Base-by-base conservation (phyloP, 1,140 invertebrate species). In the Octopus sinensis region DNA sequence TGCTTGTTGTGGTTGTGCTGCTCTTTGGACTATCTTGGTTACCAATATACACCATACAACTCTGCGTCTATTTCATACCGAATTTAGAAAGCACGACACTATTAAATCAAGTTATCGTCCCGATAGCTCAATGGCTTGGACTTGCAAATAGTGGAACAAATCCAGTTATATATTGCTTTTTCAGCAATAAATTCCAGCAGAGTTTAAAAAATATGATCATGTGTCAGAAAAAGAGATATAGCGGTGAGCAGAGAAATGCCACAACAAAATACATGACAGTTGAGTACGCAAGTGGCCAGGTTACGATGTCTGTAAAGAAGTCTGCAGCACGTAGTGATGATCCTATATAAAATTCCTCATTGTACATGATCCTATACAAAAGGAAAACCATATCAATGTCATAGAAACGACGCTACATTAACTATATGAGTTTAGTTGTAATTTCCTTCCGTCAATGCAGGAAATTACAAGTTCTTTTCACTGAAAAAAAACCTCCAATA, bases 121-220 rank as follows among this genome's bases (percentile, higher is more conserved):
- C 97, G 0, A 93, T 98, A 51, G 96, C 97, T 0, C 97, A 99
- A 90, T 99, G 97, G 97, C 92, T 99, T 7, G 97, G 97, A 0
- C 94, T 96, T 0, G 96, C 96, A n/a, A 99, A 99, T 89, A 97
- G 96, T 54, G 98, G 96, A 92, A 96, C 99, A 84, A 99, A 99
- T 91, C 98, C 98, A 0, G 95, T 98, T 76, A 93, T 99, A n/a
- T 99, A 99, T 90, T 96, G 96, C 0, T 97, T 97, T 90, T 98
- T 98, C 92, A 98, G 98, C 90, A 97, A 97, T 86, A 98, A 98
- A 89, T 98, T 97, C 88, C 92, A 97, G 0, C 93, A 94, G 23
- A 96, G 97, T 3, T 98, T 98, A 90, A 83, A 82, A 54, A 81
- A 80, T 3, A 82, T 88, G 83, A 76, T 85, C 0, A 83, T 81